phyloP scores from a whole-genome alignment of 2,113 vertebrate genomes.

The Columba livia region DNA sequence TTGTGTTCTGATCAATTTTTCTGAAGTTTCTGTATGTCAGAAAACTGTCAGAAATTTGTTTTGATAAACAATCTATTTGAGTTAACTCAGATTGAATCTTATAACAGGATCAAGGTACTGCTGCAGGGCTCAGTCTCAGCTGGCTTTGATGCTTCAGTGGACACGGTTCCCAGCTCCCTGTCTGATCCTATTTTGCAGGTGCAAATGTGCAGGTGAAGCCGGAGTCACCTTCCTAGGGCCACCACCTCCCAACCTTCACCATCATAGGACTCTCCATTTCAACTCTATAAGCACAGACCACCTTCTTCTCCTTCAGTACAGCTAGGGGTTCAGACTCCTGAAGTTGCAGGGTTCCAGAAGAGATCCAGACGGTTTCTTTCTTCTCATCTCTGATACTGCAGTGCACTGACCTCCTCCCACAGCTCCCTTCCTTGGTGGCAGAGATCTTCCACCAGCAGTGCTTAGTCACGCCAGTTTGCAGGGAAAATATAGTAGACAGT shows the following conservation, averaged over 20 bases:
- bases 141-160: neutral
- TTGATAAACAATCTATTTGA: neutral
- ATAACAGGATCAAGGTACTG: neutral
- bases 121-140: neutral
- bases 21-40: neutral
- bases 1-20: neutral
- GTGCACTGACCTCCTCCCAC: neutral
- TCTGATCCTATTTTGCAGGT: neutral
- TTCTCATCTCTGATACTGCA: neutral
- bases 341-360: neutral
- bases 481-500: neutral
- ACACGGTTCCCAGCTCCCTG: neutral
- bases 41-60: neutral
- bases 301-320: neutral
- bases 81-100: neutral
- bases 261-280: neutral
- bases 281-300: neutral
- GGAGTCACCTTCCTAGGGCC: neutral
- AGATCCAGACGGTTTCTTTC: neutral
- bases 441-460: neutral
- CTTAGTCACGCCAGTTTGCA: neutral
- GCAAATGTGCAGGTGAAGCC: neutral
- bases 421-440: neutral
- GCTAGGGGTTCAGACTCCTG: neutral
- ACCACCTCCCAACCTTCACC: neutral